Evolutionary conservation across 2,888 invertebrate genomes (phyloP), one percentile per base, ranked within the genome.

Genomic region (Calameuta filiformis): DNA sequence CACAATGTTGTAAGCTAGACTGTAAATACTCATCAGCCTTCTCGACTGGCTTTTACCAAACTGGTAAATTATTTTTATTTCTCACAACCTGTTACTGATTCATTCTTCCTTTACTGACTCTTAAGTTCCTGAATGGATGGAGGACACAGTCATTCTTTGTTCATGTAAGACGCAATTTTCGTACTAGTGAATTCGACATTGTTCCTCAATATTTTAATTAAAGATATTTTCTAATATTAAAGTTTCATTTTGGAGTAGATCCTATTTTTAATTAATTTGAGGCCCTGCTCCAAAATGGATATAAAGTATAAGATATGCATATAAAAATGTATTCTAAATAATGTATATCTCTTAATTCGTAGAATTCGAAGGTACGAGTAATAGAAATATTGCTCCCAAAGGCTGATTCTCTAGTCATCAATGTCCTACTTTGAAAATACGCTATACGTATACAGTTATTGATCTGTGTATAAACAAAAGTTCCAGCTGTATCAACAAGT

Each of bases 1-100:
- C 87, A 87, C 87, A 83, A 85, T 81, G 83, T 81, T 81, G 82
- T 80, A 81, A 82, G 83, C 77, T 77, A 77, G 77, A 78, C 77
- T 79, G 79, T 81, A 80, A 84, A 82, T 79, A 83, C 79, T 76
- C 79, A 81, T 76, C 73, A 77, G 82, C 77, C 76, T 81, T 84
- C 73, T 56, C 77, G 76, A 80, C 79, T 84, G 79, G 82, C 80
- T 79, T 80, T 81, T 81, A 83, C 79, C 82, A 79, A 81, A 85
- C 76, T 82, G 76, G 80, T 78, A 9, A 56, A 23, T 23, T 56
- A 56, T 23, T 35, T 73, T 75, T 40, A 69, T 71, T 69, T 31
- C 56, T 40, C 35, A 56, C 76, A 81, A 82, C 82, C 82, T 81
- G 82, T 82, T 82, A 77, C 82, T 80, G 82, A 80, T 79, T 82